Evolutionary conservation across 1,140 invertebrate species (phyloP).

Genomic region (Gyrodactylus bullatarudis): DNA sequence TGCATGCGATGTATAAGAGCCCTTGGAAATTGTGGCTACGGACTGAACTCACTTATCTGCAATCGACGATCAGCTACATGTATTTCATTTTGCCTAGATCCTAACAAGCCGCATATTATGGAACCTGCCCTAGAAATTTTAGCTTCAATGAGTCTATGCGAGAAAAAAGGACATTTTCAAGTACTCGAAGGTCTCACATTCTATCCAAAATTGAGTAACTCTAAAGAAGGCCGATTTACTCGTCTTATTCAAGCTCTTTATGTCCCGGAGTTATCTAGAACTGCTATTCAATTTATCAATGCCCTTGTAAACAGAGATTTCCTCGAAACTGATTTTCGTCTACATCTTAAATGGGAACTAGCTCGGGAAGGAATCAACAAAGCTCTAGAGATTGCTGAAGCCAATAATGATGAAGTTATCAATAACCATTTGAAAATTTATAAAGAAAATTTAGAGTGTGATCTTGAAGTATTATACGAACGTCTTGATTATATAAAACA

Average conservation of each 20-base stretch:
- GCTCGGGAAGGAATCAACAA: not conserved
- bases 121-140: not conserved
- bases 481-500: not conserved
- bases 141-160: not conserved
- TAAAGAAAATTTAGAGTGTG: not conserved
- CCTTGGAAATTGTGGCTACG: constrained; percentile 4
- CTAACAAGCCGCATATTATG: not conserved
- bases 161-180: not conserved
- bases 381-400: not conserved
- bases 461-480: not conserved
- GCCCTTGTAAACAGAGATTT: not conserved
- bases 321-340: not conserved
- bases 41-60: not conserved
- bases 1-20: constrained; percentile 1
- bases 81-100: not conserved
- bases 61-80: not conserved
- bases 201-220: not conserved
- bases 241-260: not conserved
- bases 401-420: not conserved
- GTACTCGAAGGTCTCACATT: not conserved
- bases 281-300: constrained; percentile 1
- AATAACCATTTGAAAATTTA: not conserved
- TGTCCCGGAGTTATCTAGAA: not conserved
- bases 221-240: not conserved
- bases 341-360: not conserved